Conservation (phyloP, 2,888 invertebrate species). For the Dorcus hopei region DNA sequence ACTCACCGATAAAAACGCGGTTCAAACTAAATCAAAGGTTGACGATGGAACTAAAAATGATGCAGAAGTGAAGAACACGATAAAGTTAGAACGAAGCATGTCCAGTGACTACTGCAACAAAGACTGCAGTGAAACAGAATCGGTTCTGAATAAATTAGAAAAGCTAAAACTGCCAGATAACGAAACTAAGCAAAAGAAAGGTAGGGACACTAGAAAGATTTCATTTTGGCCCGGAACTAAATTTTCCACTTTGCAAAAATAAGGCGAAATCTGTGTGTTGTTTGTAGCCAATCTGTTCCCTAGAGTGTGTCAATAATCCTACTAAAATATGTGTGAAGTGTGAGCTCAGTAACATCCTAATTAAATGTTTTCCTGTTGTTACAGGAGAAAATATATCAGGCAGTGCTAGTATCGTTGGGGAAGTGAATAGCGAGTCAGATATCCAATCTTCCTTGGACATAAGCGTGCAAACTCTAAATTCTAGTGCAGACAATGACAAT, state of each 20-base stretch:
- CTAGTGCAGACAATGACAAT: slow-evolving; percentile 23
- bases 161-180: slow-evolving; percentile 35
- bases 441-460: slow-evolving; percentile 25
- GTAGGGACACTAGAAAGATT: slow-evolving; percentile 70
- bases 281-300: slow-evolving; percentile 6
- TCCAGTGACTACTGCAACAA: slow-evolving; percentile 45
- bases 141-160: slow-evolving; percentile 40
- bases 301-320: slow-evolving; percentile 17
- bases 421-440: slow-evolving; percentile 18
- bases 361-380: slow-evolving; percentile 33
- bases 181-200: slow-evolving; percentile 54
- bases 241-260: slow-evolving; percentile 46
- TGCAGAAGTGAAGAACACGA: neutral
- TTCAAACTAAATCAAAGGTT: no score
- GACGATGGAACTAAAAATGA: slow-evolving; percentile 13
- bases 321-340: slow-evolving; percentile 22
- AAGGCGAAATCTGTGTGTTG: slow-evolving; percentile 24
- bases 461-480: slow-evolving; percentile 24
- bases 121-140: slow-evolving; percentile 48
- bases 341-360: slow-evolving; percentile 25
- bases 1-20: slow-evolving; percentile 17
- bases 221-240: slow-evolving; percentile 73
- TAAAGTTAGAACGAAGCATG: slow-evolving; percentile 24
- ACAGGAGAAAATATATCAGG: slow-evolving; percentile 34
- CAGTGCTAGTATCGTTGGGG: slow-evolving; percentile 27